Evolutionary conservation across 2,797 vertebrate genomes (phyloP), one percentile per base, ranked within the genome.

Genomic region (Neostethus bicornis): DNA sequence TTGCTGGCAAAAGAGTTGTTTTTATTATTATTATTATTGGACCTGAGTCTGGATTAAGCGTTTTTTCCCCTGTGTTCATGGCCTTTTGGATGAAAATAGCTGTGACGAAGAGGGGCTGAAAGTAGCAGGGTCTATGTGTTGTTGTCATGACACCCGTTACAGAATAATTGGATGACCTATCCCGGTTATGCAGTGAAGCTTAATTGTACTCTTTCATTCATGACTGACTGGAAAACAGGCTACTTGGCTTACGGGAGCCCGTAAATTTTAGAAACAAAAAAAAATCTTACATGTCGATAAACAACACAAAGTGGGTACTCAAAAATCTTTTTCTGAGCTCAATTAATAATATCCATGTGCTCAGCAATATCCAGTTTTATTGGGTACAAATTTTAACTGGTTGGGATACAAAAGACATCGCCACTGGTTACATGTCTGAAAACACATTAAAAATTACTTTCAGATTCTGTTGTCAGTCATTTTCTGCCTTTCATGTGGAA

Each of bases 121-220:
- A 51, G 20, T 7, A 25, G 47, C 10, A 19, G 34, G 39, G 25
- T 37, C 55, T 73, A 53, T n/a, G 25, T 63, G 77, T 75, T 55
- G 80, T 84, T 86, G 85, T 87, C 88, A 87, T 86, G 88, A 85
- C 86, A 77, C 77, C 86, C 60, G 2, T 67, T 68, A 75, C 61
- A 50, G 65, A 75, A 69, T 79, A 84, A 83, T 80, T 81, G 73
- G 67, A 71, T 7, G 51, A 57, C 62, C 87, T 83, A 80, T 81
- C 78, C n/a, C 32, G 70, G 80, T 87, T 81, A 75, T 16, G 14
- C 71, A 67, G 65, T 51, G 37, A 55, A 64, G 63, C 73, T 79
- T 87, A 77, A 86, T 85, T 82, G 62, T 61, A 64, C 75, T 67
- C 54, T 82, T 79, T 81, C 1, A 16, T 60, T 70, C 9, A 59